phyloP scores from a whole-genome alignment of 1,140 invertebrate species.

The Drosophila funebris region DNA sequence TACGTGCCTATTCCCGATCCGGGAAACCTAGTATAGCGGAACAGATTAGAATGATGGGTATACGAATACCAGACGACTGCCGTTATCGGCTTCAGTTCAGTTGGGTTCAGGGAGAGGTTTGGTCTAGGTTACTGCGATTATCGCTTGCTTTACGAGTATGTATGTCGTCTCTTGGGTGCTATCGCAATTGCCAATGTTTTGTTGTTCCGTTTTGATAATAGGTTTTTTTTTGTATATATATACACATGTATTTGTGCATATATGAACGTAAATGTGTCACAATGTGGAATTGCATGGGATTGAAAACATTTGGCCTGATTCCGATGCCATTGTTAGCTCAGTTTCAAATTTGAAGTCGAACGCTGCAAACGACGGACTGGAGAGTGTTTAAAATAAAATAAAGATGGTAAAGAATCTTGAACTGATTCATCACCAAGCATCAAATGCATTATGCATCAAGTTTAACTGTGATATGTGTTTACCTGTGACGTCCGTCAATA shows the following conservation, averaged over 20 bases:
- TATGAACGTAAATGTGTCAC: conserved; percentile 50
- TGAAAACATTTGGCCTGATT: conserved; percentile 66
- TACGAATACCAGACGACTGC: neutral
- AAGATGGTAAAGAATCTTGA: conserved; percentile 25
- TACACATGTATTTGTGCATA: conserved; percentile 9
- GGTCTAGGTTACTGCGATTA: conserved; percentile 24
- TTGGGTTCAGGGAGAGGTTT: conserved; percentile 22
- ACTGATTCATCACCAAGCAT: neutral
- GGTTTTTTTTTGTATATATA: conserved; percentile 61
- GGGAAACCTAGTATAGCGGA: neutral
- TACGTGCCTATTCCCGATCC: conserved; percentile 24
- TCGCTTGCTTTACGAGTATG: conserved; percentile 6
- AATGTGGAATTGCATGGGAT: conserved; percentile 65
- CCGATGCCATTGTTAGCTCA: conserved; percentile 39
- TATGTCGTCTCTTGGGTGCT: conserved; percentile 12
- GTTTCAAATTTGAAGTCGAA: conserved; percentile 67
- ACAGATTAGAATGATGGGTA: conserved; percentile 16
- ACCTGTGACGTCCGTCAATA: conserved; percentile 8
- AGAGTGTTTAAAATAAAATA: conserved; percentile 22
- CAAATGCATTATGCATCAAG: too few relatives aligned
- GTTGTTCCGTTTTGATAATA: conserved; percentile 41
- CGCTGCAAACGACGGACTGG: conserved; percentile 37
- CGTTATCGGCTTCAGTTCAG: conserved; percentile 30
- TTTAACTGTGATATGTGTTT: neutral
- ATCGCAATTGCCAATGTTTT: conserved; percentile 31